These are phyloP conservation scores for Brachionichthys hirsutus DNA, from an alignment of 2,113 vertebrate species.

Conservation along the genomic window DNA sequence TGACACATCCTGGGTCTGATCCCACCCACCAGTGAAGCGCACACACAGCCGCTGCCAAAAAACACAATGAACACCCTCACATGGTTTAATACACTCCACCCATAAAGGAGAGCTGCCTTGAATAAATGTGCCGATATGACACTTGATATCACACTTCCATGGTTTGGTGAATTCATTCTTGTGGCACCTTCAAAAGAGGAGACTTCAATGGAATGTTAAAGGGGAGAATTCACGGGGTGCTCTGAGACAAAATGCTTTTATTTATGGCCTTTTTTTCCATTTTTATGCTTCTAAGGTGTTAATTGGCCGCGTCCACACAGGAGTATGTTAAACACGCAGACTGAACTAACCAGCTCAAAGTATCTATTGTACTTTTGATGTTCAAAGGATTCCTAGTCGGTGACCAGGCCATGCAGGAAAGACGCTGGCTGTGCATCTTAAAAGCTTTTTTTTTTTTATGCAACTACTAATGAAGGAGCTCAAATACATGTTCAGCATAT, in stretches of 20 bases:
- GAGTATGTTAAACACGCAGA: slow-evolving; percentile 36
- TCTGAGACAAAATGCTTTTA: slow-evolving; percentile 28
- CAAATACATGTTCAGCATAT: slow-evolving; percentile 26
- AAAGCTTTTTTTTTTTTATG: slow-evolving; percentile 6
- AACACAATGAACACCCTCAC: slow-evolving; percentile 45
- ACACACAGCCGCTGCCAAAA: slow-evolving; percentile 51
- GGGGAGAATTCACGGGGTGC: slow-evolving; percentile 12
- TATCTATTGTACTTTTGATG: slow-evolving; percentile 13
- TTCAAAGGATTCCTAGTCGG: slow-evolving; percentile 7
- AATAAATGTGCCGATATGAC: slow-evolving; percentile 21
- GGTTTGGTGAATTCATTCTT: slow-evolving; percentile 28
- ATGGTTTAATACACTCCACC: slow-evolving; percentile 36
- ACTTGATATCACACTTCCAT: slow-evolving; percentile 22
- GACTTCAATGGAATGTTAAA: slow-evolving; percentile 26
- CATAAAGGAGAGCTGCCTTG: slow-evolving; percentile 24
- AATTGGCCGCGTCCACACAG: slow-evolving; percentile 44
- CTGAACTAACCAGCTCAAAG: slow-evolving; percentile 28
- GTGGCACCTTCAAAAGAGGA: slow-evolving; percentile 10
- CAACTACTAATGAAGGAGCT: not conserved
- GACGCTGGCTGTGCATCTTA: not conserved
- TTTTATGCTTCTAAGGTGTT: slow-evolving; percentile 51
- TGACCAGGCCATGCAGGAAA: slow-evolving; percentile 16
- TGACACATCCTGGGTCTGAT: slow-evolving; percentile 69
- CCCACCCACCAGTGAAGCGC: slow-evolving; percentile 52
- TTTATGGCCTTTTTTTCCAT: slow-evolving; percentile 25